Conservation (phyloP, 2,888 invertebrate species). For the Synanthedon myopaeformis region DNA sequence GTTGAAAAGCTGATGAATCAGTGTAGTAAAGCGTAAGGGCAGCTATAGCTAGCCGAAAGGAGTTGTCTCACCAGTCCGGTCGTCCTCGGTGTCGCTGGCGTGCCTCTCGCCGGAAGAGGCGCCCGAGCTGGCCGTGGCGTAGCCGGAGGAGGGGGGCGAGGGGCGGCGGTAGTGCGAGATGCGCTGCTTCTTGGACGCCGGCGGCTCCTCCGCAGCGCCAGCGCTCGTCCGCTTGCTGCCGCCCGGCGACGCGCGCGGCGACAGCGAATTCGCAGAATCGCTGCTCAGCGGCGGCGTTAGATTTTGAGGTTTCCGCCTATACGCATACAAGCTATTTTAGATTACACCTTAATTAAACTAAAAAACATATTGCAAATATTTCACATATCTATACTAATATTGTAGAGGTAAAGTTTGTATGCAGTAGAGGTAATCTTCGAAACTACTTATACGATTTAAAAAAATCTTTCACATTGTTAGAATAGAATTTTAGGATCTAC, state of each 20-base stretch:
- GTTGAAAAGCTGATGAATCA: no score
- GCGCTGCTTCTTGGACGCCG: slow-evolving; percentile 80
- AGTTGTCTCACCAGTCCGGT: slow-evolving; percentile 33
- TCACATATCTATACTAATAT: no score
- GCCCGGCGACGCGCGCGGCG: slow-evolving; percentile 74
- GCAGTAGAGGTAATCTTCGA: no score
- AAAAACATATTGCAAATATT: no score
- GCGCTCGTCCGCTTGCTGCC: slow-evolving; percentile 63
- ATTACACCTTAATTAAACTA: no score
- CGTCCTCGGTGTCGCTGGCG: slow-evolving; percentile 65
- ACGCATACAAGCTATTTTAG: no score
- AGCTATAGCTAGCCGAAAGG: neutral
- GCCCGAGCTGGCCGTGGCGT: slow-evolving; percentile 45
- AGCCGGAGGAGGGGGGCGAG: slow-evolving; percentile 55
- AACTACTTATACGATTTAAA: no score
- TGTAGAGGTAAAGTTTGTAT: no score
- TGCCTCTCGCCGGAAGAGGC: slow-evolving; percentile 66
- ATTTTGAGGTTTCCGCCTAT: slow-evolving; percentile 89
- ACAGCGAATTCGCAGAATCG: slow-evolving; percentile 87
- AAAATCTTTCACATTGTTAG: no score
- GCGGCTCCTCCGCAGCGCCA: slow-evolving; percentile 40
- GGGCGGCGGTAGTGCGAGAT: slow-evolving; percentile 82
- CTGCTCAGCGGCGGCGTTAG: slow-evolving; percentile 90
- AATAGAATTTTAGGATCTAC: no score
- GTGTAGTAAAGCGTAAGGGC: neutral